Evolutionary conservation across 2,888 invertebrate species (phyloP).

Genomic region (Pristionchus exspectatus): DNA sequence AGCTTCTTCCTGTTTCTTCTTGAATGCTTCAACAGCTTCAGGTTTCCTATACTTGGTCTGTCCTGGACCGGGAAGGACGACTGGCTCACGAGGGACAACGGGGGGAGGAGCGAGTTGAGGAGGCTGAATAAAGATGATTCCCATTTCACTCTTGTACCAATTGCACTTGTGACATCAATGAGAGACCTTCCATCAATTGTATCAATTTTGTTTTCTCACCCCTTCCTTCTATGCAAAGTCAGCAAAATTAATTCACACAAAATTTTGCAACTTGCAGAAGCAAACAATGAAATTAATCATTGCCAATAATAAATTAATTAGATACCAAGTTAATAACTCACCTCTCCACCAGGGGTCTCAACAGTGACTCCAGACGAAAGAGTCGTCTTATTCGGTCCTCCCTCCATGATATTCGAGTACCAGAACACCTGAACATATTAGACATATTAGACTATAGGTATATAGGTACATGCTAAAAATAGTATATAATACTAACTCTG

Average conservation of each 20-base stretch:
- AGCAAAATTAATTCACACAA: neutral
- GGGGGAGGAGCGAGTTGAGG: neutral
- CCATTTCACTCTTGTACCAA: neutral
- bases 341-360: conserved; percentile 31
- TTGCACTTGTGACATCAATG: neutral
- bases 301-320: too few relatives aligned
- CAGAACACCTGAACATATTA: conserved; percentile 55
- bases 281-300: too few relatives aligned
- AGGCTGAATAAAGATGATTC: neutral
- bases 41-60: conserved; percentile 88
- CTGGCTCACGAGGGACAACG: conserved; percentile 28
- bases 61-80: conserved; percentile 88
- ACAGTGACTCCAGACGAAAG: conserved; percentile 53
- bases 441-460: too few relatives aligned
- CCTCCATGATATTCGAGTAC: conserved; percentile 53
- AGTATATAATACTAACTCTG: conserved; percentile 83
- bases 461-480: too few relatives aligned
- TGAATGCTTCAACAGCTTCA: conserved; percentile 80
- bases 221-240: neutral
- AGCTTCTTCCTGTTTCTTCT: conserved; percentile 34
- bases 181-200: neutral
- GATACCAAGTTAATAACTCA: neutral
- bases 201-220: neutral
- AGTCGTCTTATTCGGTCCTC: conserved; percentile 39
- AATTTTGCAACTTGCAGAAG: too few relatives aligned